Conservation (phyloP, 2,797 vertebrate genomes). For the Salmo trutta region DNA sequence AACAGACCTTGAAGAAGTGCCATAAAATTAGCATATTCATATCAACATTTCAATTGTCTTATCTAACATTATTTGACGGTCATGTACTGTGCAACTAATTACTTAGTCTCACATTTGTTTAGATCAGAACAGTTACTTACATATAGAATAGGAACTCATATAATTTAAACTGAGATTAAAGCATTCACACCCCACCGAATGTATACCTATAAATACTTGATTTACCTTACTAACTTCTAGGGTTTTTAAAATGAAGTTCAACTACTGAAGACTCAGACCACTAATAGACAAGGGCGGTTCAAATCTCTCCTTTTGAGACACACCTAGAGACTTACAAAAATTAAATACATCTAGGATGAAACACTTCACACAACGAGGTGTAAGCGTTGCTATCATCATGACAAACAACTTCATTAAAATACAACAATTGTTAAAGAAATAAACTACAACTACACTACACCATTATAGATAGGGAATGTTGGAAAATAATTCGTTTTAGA, state of each 20-base stretch:
- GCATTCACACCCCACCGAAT: not conserved
- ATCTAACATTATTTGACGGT: not conserved
- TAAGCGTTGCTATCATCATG: no score
- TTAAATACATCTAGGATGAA: no score
- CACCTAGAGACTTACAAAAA: no score
- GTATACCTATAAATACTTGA: not conserved
- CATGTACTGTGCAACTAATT: not conserved
- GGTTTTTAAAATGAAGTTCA: not conserved
- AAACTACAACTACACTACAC: no score
- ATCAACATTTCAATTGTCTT: not conserved
- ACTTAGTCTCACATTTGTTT: not conserved
- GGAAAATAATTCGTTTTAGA: no score
- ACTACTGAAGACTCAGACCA: not conserved
- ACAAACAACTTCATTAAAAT: no score
- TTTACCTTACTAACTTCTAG: not conserved
- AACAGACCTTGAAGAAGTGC: not conserved
- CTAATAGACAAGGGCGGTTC: no score
- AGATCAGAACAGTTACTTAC: not conserved
- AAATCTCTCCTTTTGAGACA: no score
- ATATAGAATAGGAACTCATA: not conserved
- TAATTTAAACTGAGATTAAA: not conserved
- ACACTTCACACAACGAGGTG: no score
- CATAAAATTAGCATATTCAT: not conserved
- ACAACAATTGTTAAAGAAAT: no score
- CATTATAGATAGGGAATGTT: no score